phyloP scores from a whole-genome alignment of 2,113 vertebrate species.

The Poicephalus meyeri region DNA sequence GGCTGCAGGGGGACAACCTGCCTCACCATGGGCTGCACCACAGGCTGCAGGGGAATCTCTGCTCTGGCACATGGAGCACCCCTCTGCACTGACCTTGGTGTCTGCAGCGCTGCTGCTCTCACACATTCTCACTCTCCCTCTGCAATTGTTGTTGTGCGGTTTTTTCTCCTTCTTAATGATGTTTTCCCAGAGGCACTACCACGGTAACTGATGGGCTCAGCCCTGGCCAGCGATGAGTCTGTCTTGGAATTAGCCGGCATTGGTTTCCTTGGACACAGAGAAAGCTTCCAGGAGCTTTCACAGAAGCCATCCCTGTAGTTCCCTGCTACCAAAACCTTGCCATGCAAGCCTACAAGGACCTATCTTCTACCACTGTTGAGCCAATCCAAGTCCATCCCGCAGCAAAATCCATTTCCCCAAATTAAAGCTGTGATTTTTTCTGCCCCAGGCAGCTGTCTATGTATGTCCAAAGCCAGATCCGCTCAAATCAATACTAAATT shows the following conservation, averaged over 20 bases:
- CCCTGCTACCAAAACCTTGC: not conserved
- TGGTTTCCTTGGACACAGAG: rapidly evolving
- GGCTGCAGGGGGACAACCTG: not conserved
- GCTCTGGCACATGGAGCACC: not conserved
- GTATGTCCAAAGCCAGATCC: not conserved
- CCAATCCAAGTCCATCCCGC: not conserved
- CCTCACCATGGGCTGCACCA: not conserved
- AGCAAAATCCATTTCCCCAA: not conserved
- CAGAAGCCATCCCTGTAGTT: rapidly evolving
- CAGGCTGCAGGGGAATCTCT: not conserved
- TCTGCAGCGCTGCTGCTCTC: not conserved
- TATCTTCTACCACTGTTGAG: not conserved
- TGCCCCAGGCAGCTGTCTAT: not conserved
- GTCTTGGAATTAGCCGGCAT: rapidly evolving
- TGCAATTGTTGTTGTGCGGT: not conserved
- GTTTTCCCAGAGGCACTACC: rapidly evolving
- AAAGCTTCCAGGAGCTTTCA: not conserved
- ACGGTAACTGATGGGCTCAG: not conserved
- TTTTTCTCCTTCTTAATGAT: not conserved
- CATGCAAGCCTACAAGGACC: not conserved
- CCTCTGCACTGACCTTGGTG: not conserved
- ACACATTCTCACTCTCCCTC: rapidly evolving
- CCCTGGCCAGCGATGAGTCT: not conserved
- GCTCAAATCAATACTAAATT: not conserved
- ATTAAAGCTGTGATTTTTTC: not conserved